Conservation (phyloP, 2,888 invertebrate genomes). For the Rotaria sp. region DNA sequence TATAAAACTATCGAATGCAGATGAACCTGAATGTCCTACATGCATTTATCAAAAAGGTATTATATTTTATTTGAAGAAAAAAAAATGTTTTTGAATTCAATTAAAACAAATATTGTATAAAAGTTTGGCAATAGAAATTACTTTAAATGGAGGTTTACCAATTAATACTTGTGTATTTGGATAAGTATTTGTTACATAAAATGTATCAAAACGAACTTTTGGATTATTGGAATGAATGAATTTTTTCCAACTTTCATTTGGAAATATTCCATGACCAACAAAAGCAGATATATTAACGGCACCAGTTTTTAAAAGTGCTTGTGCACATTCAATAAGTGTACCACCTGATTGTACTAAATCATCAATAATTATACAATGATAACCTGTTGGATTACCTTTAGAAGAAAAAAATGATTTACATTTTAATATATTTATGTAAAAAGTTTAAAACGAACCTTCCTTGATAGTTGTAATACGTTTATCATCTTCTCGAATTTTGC, state of each 20-base stretch:
- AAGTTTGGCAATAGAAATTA: constrained; percentile 47
- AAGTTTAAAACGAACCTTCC: constrained; percentile 48
- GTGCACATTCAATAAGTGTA: constrained; percentile 53
- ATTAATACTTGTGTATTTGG: constrained; percentile 52
- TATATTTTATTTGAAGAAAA: no score
- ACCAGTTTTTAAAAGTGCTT: constrained; percentile 50
- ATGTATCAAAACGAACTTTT: constrained; percentile 46
- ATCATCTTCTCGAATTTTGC: constrained; percentile 51
- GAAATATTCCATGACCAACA: constrained; percentile 56
- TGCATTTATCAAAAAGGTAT: no score
- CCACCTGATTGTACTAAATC: constrained; percentile 56
- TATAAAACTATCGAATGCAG: no score
- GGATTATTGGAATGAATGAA: constrained; percentile 44
- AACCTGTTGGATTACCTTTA: constrained; percentile 50
- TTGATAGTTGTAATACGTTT: constrained; percentile 52
- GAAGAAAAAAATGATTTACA: neutral
- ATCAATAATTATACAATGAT: constrained; percentile 54
- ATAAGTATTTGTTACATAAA: constrained; percentile 56
- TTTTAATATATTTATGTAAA: neutral
- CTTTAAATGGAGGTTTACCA: constrained; percentile 50
- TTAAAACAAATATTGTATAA: neutral
- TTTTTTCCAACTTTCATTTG: constrained; percentile 52
- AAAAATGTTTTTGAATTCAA: neutral
- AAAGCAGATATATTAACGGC: constrained; percentile 52
- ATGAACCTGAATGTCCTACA: no score